phyloP scores from a whole-genome alignment of 2,113 vertebrate species.

The Pardalotus punctatus region DNA sequence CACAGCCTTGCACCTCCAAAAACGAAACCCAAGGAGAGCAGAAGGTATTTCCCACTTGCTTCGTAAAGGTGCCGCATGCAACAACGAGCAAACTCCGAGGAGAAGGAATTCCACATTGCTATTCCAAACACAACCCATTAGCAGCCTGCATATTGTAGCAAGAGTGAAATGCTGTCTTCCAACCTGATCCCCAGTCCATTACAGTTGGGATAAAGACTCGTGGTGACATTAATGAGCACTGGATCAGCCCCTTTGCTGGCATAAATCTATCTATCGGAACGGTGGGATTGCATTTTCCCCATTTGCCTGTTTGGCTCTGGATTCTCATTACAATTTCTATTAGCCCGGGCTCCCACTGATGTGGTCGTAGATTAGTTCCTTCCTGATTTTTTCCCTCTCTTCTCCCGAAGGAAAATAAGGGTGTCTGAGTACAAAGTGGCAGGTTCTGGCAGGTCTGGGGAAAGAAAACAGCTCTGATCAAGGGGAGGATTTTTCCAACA shows the following conservation, averaged over 20 bases:
- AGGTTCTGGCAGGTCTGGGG: neutral
- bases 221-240: neutral
- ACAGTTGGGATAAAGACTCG: neutral
- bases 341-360: neutral
- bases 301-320: neutral
- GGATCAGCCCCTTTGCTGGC: slow-evolving; percentile 3
- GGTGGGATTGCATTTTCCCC: neutral
- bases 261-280: neutral
- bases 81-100: neutral
- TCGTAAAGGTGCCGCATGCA: neutral
- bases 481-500: neutral
- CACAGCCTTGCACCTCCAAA: neutral
- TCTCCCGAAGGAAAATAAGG: neutral
- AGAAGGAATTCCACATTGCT: neutral
- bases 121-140: neutral
- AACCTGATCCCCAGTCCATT: neutral
- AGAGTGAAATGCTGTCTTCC: neutral
- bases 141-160: neutral
- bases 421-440: neutral
- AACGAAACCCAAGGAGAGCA: neutral
- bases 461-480: neutral
- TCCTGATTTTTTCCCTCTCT: neutral
- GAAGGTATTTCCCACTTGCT: neutral
- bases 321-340: neutral
- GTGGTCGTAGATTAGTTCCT: neutral